Percentiles rank a stretch among this genome's conserved stretches.
Conservation (phyloP, 2,888 invertebrate genomes). For the Morpho achilles region DNA sequence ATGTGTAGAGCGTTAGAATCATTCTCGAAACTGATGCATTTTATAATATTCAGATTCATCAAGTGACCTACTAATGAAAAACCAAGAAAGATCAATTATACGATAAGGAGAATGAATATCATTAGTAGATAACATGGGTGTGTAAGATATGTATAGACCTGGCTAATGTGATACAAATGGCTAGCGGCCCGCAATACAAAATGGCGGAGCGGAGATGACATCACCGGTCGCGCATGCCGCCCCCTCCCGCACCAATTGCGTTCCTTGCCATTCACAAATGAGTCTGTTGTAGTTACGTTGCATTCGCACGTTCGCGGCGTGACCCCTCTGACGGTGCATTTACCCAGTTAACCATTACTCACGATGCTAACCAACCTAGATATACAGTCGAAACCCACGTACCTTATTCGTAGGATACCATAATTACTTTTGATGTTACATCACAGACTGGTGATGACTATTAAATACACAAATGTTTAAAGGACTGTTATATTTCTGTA, state of each 20-base stretch:
- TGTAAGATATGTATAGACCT: neutral
- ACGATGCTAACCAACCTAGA: neutral
- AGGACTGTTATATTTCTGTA: too few relatives aligned
- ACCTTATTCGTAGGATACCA: too few relatives aligned
- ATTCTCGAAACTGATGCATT: constrained; percentile 4
- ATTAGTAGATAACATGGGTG: neutral
- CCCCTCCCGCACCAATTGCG: constrained; percentile 32
- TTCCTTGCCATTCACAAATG: constrained; percentile 49
- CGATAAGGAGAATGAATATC: neutral
- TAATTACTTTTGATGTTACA: too few relatives aligned
- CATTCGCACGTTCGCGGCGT: constrained; percentile 38
- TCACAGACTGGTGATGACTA: too few relatives aligned
- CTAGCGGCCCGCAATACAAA: constrained; percentile 34
- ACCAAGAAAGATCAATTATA: neutral
- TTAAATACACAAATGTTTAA: too few relatives aligned
- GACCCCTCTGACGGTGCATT: constrained; percentile 43
- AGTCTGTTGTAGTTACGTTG: constrained; percentile 39
- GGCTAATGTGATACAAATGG: constrained; percentile 17
- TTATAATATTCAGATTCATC: constrained; percentile 7
- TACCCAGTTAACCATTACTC: constrained; percentile 32
- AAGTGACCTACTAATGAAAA: neutral
- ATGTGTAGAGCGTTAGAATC: constrained; percentile 10
- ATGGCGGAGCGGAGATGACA: constrained; percentile 56
- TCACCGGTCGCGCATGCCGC: constrained; percentile 46
- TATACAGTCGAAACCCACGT: too few relatives aligned